phyloP scores from a whole-genome alignment of 2,797 vertebrate genomes.

The Syndactyla subalaris region DNA sequence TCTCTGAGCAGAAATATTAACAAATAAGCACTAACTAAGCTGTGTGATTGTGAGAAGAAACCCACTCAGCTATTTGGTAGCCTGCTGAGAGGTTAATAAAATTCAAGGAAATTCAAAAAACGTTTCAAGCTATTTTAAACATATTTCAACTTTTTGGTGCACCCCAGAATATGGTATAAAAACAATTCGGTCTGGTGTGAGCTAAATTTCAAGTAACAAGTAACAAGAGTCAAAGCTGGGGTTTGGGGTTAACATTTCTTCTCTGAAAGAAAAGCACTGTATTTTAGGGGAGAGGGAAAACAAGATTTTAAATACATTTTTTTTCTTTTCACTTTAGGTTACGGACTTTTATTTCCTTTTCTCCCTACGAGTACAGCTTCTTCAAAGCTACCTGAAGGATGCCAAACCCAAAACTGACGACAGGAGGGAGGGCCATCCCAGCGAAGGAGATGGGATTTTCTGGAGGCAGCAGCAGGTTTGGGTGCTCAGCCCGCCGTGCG shows the following conservation, averaged over 20 bases:
- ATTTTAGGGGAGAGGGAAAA: conserved; percentile 51
- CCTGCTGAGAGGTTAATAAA: conserved; percentile 68
- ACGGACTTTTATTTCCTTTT: conserved; percentile 41
- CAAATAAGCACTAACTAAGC: conserved; percentile 76
- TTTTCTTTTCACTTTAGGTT: conserved; percentile 52
- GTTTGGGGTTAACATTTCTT: conserved; percentile 40
- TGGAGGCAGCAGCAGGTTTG: neutral
- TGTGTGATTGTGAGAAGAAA: conserved; percentile 68
- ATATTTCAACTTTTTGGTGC: conserved; percentile 77
- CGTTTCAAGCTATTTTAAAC: conserved; percentile 71
- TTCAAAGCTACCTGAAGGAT: conserved; percentile 57
- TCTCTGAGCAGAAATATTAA: conserved; percentile 77
- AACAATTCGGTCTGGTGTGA: conserved; percentile 70
- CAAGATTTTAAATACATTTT: conserved; percentile 16
- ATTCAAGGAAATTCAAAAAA: conserved; percentile 71
- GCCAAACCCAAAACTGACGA: neutral
- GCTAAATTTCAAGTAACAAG: conserved; percentile 71
- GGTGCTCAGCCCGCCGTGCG: no score
- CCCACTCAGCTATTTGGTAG: conserved; percentile 70
- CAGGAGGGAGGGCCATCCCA: no score
- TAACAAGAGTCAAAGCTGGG: conserved; percentile 50
- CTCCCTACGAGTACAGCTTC: conserved; percentile 40
- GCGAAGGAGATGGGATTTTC: neutral
- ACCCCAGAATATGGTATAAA: conserved; percentile 77
- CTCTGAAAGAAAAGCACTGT: conserved; percentile 57